Evolutionary conservation across 2,113 vertebrate species (phyloP).

Genomic region (Serilophus lunatus): DNA sequence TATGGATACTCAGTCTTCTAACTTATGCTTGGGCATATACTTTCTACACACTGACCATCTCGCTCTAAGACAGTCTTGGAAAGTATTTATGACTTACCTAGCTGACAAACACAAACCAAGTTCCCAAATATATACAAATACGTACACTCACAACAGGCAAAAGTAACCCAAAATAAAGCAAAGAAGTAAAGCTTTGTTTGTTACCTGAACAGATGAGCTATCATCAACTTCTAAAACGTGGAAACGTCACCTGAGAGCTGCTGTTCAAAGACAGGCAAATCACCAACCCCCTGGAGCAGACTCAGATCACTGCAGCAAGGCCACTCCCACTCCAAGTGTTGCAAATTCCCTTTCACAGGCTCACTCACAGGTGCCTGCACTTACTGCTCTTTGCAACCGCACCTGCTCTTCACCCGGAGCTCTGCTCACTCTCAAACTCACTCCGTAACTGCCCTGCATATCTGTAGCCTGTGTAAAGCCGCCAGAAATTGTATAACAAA

Average conservation of each 20-base stretch:
- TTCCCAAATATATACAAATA: not conserved
- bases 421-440: not conserved
- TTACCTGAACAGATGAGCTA: not conserved
- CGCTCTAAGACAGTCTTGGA: not conserved
- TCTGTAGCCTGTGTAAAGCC: fast-evolving
- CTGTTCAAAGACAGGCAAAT: not conserved
- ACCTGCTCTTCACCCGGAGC: fast-evolving
- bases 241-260: not conserved
- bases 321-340: not conserved
- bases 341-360: not conserved
- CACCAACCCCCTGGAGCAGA: fast-evolving
- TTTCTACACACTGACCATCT: not conserved
- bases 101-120: not conserved
- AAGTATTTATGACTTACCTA: not conserved
- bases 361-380: not conserved
- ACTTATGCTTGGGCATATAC: not conserved
- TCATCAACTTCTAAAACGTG: fast-evolving
- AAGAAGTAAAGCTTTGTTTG: not conserved
- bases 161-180: not conserved
- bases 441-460: fast-evolving
- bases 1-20: fast-evolving
- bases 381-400: not conserved
- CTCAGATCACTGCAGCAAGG: fast-evolving
- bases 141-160: fast-evolving
- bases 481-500: not conserved